A percentile compares a stretch with the other conserved stretches of the same genome.
Evolutionary conservation across 2,888 invertebrate species (phyloP).

Genomic region (Chydorus sphaericus): DNA sequence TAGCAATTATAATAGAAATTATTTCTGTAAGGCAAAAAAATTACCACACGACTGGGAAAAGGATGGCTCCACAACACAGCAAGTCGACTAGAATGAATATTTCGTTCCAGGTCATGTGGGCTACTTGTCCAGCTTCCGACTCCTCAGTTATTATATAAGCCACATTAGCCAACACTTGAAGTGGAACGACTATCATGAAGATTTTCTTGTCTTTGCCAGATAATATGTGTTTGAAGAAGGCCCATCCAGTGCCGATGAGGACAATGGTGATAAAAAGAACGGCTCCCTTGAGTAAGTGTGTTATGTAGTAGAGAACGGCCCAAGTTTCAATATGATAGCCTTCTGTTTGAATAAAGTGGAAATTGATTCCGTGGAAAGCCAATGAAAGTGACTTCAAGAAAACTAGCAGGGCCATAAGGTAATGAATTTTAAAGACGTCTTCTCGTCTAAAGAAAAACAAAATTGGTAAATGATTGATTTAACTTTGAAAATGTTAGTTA

Average conservation of each 20-base stretch:
- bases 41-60: constrained; percentile 92
- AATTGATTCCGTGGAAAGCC: constrained; percentile 87
- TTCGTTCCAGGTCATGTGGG: constrained; percentile 79
- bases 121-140: constrained; percentile 80
- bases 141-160: constrained; percentile 95
- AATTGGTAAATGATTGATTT: constrained; percentile 6
- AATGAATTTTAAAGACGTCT: constrained; percentile 84
- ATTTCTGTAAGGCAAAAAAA: constrained; percentile 20
- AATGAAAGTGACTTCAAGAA: constrained; percentile 81
- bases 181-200: constrained; percentile 91
- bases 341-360: constrained; percentile 79
- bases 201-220: constrained; percentile 92
- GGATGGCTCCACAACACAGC: constrained; percentile 86
- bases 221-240: constrained; percentile 93
- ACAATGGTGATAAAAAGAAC: constrained; percentile 91
- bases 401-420: constrained; percentile 86
- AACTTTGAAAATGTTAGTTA: constrained; percentile 12
- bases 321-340: constrained; percentile 93
- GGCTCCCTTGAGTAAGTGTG: constrained; percentile 88
- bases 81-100: constrained; percentile 87
- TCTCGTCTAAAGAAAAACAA: constrained; percentile 37
- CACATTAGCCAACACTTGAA: constrained; percentile 89
- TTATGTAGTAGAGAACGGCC: constrained; percentile 93
- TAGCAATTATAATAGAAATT: background rate
- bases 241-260: constrained; percentile 95